Base-by-base conservation (phyloP, 53 echinoderm and acorn worm species). In the Luidia sarsii region DNA sequence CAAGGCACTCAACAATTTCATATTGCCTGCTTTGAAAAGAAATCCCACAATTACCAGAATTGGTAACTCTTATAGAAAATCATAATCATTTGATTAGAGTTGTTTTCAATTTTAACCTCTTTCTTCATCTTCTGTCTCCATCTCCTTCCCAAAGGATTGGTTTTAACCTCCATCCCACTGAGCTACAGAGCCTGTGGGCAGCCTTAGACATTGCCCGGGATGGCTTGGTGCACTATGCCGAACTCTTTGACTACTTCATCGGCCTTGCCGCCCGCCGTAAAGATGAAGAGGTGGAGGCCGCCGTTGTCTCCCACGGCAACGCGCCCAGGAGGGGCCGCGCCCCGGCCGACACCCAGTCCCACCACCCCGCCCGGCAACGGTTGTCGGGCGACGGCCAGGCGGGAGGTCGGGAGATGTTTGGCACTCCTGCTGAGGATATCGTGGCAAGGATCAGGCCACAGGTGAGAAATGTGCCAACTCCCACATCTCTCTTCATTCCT, bases 151-250 rank as follows among this genome's bases (percentile, higher is more conserved):
- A 19, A 66, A 97, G 99, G 53, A 77, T 99, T 62, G 99, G 91
- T 1, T 24, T 99, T 33, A 48, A 73, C 34, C 82, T 99, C n/a
- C 93, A 99, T 56, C 93, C 93, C 1, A 89, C 93, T 7, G 99
- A 99, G 71, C 81, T 99, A 3, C 93, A 99, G 50, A 83, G 83
- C 11, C 87, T 99, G 10, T 99, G 99, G 99, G 84, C 53, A 15
- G 84, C 87, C 65, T 48, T 99, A 63, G 86, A 91, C 48, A 87
- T 93, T 3, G 88, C 88, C 31, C 73, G 69, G 45, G 94, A 99
- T 67, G 99, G 99, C 10, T 70, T 99, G 10, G 89, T 99, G 18
- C 94, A 99, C 48, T 93, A 88, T 41, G 90, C 83, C 39, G 99
- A 99, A 64, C 77, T 99, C 37, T 84, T 94, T 67, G 94, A 89